phyloP scores from a whole-genome alignment of 2,797 vertebrate genomes.

The Sebastes alutus region DNA sequence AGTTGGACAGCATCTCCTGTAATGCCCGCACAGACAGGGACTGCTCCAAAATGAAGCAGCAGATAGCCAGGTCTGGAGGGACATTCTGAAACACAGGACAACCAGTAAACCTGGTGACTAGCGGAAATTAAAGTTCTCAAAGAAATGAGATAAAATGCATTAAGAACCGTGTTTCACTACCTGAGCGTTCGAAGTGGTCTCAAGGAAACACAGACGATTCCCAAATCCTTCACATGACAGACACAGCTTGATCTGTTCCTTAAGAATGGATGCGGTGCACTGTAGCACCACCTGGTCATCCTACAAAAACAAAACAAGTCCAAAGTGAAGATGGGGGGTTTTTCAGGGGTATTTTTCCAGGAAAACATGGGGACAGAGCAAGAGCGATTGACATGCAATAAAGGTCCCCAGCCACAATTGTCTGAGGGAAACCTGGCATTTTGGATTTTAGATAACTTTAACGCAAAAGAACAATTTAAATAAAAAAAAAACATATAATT shows the following conservation, averaged over 20 bases:
- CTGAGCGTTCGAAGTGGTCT: conserved; percentile 93
- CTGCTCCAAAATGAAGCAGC: conserved; percentile 92
- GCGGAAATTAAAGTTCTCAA: not conserved
- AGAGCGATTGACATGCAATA: not conserved
- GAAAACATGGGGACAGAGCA: not conserved
- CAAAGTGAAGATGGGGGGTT: not conserved
- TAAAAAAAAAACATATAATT: not conserved
- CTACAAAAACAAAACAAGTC: conserved; percentile 61
- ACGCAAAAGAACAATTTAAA: not conserved
- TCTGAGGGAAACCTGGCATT: not conserved
- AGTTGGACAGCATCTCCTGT: conserved; percentile 95
- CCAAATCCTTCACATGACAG: conserved; percentile 94
- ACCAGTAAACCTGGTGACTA: not conserved
- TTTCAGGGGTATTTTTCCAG: not conserved
- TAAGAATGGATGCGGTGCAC: conserved; percentile 90
- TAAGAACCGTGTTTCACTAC: conserved; percentile 53
- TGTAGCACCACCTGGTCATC: conserved; percentile 92
- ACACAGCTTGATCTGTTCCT: conserved; percentile 93
- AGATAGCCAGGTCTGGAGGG: conserved; percentile 93
- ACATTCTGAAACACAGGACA: conserved; percentile 82
- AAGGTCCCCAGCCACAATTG: not conserved
- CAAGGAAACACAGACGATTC: conserved; percentile 92
- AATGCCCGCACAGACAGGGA: conserved; percentile 91
- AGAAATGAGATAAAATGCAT: not conserved
- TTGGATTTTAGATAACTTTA: not conserved